Base-by-base conservation (phyloP, 92 coral and sea anemone species). In the Porites cylindrica region DNA sequence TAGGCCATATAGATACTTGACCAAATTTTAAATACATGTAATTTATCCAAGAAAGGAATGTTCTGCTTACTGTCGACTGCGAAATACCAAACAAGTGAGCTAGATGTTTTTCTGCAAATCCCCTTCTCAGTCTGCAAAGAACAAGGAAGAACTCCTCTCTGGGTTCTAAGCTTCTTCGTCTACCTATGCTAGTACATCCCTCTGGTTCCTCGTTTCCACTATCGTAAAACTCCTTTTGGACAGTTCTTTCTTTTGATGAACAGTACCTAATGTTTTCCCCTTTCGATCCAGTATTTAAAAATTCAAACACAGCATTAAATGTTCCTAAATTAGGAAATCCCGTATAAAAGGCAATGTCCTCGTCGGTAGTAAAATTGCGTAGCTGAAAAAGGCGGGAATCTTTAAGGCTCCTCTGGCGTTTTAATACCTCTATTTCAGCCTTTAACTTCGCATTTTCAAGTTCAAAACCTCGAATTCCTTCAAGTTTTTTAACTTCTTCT, bases 341-440 rank as follows among this genome's bases (percentile, higher is more conserved):
- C n/a, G 90, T 87, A 62, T 87, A 79, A 51, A 87, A 87, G 26
- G 90, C 90, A 18, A 86, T 24, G 71, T 86, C 90, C 80, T 86
- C 32, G 65, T 86, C 90, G 16, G 70, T 16, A 29, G 38, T 29
- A 29, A 29, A 29, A 29, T 29, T 29, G 38, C 2, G 38, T 29
- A 29, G 38, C 38, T 29, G 38, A 29, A 29, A 29, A 29, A 29
- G 38, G 38, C 38, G 3, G 38, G 38, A 29, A 29, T 29, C 38
- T 29, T 29, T 29, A 29, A 29, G 38, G 38, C 38, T 29, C 38
- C 38, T 29, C 2, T 29, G 38, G 38, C 38, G 38, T 29, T 29
- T 29, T 29, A 29, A 29, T 29, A 29, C 38, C 38, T 29, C 38
- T 29, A 29, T 29, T 29, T 29, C 38, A 29, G 38, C 38, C 38